A percentile compares a stretch with the other conserved stretches of the same genome.
phyloP scores from a whole-genome alignment of 2,888 invertebrate genomes.

The Sarcophaga variegata region DNA sequence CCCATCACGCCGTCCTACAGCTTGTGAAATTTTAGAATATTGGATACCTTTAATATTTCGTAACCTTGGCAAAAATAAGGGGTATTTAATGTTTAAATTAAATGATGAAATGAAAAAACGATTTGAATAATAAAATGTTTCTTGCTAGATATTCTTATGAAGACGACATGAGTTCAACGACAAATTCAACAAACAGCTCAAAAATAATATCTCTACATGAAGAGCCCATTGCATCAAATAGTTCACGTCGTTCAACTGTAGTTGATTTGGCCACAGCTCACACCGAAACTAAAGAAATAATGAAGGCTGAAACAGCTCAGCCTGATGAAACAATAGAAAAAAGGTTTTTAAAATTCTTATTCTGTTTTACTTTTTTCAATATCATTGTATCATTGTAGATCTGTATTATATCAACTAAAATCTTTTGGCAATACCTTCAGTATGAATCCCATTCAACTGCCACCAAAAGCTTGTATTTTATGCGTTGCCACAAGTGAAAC shows the following conservation, averaged over 20 bases:
- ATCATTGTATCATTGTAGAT: conserved; percentile 74
- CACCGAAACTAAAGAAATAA: conserved; percentile 79
- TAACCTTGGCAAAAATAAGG: conserved; percentile 80
- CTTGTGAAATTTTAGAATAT: conserved; percentile 84
- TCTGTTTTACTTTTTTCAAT: background rate
- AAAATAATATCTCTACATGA: conserved; percentile 68
- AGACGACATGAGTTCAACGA: conserved; percentile 73
- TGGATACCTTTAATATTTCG: conserved; percentile 83
- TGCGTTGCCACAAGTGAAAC: conserved; percentile 84
- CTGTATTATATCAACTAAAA: conserved; percentile 84
- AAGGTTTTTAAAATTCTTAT: conserved; percentile 69
- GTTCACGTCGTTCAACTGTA: conserved; percentile 48
- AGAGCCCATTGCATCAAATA: conserved; percentile 40
- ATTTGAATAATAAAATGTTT: background rate
- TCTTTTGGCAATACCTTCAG: conserved; percentile 83
- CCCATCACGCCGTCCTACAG: conserved; percentile 85
- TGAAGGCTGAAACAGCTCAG: conserved; percentile 79
- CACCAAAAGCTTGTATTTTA: conserved; percentile 83
- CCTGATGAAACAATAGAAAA: conserved; percentile 78
- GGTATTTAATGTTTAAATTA: conserved; percentile 71
- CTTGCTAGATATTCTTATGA: conserved; percentile 77
- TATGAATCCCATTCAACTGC: conserved; percentile 84
- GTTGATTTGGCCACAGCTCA: conserved; percentile 76
- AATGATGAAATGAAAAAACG: background rate
- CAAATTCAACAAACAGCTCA: conserved; percentile 59